These are phyloP conservation scores for Staurois parvus DNA, from an alignment of 2,797 vertebrate genomes.

Conservation along the genomic window DNA sequence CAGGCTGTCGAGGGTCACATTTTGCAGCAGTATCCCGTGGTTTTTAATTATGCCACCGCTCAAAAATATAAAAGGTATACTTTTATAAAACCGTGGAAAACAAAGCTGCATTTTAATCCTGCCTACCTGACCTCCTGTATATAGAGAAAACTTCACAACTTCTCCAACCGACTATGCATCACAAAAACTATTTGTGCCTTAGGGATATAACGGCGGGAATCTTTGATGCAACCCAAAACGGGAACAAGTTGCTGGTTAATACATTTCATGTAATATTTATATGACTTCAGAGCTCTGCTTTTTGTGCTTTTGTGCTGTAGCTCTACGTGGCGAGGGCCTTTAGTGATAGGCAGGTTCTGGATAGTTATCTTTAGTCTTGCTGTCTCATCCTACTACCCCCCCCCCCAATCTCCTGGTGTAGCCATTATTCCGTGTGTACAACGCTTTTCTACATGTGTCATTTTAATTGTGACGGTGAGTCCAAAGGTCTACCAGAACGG, in stretches of 20 bases:
- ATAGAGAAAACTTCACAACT: not conserved
- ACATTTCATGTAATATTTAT: not conserved
- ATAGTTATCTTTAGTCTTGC: not conserved
- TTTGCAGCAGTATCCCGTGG: not conserved
- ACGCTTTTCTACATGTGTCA: conserved; percentile 47
- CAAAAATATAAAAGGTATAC: not conserved
- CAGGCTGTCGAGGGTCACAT: too few relatives aligned
- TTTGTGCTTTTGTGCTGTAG: not conserved
- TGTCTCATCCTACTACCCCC: not conserved
- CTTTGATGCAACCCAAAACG: not conserved
- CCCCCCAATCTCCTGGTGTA: not conserved
- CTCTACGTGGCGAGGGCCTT: not conserved
- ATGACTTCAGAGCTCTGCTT: not conserved
- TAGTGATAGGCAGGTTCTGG: not conserved
- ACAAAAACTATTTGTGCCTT: not conserved
- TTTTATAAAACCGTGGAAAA: not conserved
- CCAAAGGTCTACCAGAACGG: conserved; percentile 19
- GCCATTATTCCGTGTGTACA: conserved; percentile 45
- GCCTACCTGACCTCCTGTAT: not conserved
- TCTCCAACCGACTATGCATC: not conserved
- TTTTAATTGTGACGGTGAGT: conserved; percentile 41
- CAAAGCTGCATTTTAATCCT: not conserved
- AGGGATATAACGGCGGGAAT: not conserved
- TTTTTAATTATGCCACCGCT: not conserved
- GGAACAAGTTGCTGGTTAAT: not conserved